Evolutionary conservation across 2,113 vertebrate species (phyloP), one percentile per base, ranked within the genome.

Genomic region (Physeter macrocephalus): DNA sequence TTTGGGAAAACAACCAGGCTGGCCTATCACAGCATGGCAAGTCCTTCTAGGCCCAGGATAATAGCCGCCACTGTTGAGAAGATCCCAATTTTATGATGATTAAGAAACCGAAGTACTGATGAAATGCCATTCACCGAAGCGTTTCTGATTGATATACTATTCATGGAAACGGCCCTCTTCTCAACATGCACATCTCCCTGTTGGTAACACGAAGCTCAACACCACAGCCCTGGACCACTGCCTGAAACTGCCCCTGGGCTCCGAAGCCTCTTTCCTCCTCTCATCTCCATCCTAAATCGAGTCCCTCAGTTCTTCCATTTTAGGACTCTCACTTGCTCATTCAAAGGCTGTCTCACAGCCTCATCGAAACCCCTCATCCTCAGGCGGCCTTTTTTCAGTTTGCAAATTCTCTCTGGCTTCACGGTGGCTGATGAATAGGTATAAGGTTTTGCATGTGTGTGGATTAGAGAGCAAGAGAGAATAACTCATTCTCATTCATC

Each of bases 31-130:
- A 72, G n/a, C 85, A 66, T 5, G 27, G 9, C 90, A 89, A 82
- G 34, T 88, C 88, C 64, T 78, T 41, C 46, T 71, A n/a, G n/a
- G 39, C 41, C 83, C 34, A 3, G 1, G 0, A 34, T 52, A 46
- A 72, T 2, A 74, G 67, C 10, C 1, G 1, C 1, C 39, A 39
- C 36, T 66, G 36, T 59, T 57, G 72, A 86, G 57, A 94, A 94
- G 89, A 95, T 20, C 80, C 36, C 78, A 67, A n/a, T 94, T 97
- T 94, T 80, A 86, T 29, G 64, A 90, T 80, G 67, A 89, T 93
- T 69, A 93, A 89, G 78, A 94, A 96, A 89, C 34, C 25, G 0
- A 69, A 84, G 85, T 8, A 14, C 62, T 72, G 91, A 75, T 8
- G 78, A 91, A 46, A 78, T 25, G 36, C 29, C 29, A 71, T 78